Evolutionary conservation across 2,113 vertebrate species (phyloP).

Genomic region (Scalopus aquaticus): DNA sequence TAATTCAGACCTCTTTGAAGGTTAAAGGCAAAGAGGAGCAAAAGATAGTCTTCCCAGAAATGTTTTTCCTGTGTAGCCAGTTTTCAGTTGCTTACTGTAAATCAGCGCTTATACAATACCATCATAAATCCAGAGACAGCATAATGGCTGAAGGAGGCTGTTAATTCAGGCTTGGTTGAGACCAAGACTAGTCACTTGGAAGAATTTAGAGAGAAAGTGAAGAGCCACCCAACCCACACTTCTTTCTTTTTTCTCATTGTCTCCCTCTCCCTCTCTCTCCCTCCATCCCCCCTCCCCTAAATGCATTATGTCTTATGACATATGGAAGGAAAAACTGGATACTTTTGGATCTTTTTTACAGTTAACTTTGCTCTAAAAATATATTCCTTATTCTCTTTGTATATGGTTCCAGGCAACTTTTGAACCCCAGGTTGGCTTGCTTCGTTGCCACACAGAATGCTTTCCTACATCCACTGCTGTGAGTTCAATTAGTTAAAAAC

Average conservation of each 20-base stretch:
- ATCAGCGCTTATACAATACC: neutral
- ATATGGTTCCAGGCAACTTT: neutral
- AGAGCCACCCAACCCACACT: neutral
- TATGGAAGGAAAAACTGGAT: neutral
- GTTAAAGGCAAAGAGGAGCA: neutral
- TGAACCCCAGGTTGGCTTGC: neutral
- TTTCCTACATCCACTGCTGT: neutral
- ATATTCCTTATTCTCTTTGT: neutral
- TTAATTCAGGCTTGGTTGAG: neutral
- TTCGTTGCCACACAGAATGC: neutral
- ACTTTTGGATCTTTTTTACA: neutral
- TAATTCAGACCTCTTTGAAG: neutral
- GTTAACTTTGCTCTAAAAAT: neutral
- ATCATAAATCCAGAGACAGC: constrained; percentile 18
- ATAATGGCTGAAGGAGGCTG: neutral
- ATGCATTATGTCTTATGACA: neutral
- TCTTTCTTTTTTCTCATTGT: neutral
- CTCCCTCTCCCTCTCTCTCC: neutral
- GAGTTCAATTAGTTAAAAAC: constrained; percentile 16
- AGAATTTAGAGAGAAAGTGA: constrained; percentile 17
- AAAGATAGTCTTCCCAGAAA: constrained; percentile 37
- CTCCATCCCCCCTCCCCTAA: neutral
- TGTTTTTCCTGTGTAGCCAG: constrained; percentile 40
- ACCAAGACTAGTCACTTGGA: neutral
- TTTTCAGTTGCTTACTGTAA: constrained; percentile 60